These are phyloP conservation scores for Myotis findleyi DNA, from an alignment of 2,797 vertebrate species.

Conservation along the genomic window DNA sequence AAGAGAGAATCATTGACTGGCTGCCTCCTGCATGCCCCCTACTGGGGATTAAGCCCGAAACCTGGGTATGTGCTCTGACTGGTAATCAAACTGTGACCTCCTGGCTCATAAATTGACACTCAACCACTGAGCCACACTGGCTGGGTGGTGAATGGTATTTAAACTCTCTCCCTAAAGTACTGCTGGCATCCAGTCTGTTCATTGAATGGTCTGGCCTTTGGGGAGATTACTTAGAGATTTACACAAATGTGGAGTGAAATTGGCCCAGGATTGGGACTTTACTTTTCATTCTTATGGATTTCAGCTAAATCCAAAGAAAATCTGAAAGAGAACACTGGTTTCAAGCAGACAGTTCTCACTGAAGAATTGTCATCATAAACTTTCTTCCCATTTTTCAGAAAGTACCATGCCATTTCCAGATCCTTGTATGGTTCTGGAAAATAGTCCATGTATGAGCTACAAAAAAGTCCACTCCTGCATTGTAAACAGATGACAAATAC, in stretches of 20 bases:
- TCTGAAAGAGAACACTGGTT: neutral
- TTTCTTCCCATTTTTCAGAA: neutral
- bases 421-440: neutral
- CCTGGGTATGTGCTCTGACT: no score
- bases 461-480: neutral
- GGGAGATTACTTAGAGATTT: slow-evolving; percentile 23
- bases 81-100: no score
- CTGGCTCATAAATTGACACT: no score
- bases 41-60: no score
- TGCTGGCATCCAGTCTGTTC: neutral
- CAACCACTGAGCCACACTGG: no score
- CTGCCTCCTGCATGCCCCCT: no score
- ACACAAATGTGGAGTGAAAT: neutral
- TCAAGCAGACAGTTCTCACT: neutral
- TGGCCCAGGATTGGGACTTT: slow-evolving; percentile 49
- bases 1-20: no score
- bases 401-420: neutral
- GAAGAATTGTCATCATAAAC: neutral
- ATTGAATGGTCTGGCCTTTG: neutral
- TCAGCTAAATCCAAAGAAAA: neutral
- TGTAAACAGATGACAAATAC: slow-evolving; percentile 56
- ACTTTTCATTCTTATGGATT: slow-evolving; percentile 44
- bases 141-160: neutral
- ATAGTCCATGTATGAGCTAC: neutral
- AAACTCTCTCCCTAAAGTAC: neutral